phyloP scores from a whole-genome alignment of 2,888 invertebrate genomes.

The Choristoneura rosaceana region DNA sequence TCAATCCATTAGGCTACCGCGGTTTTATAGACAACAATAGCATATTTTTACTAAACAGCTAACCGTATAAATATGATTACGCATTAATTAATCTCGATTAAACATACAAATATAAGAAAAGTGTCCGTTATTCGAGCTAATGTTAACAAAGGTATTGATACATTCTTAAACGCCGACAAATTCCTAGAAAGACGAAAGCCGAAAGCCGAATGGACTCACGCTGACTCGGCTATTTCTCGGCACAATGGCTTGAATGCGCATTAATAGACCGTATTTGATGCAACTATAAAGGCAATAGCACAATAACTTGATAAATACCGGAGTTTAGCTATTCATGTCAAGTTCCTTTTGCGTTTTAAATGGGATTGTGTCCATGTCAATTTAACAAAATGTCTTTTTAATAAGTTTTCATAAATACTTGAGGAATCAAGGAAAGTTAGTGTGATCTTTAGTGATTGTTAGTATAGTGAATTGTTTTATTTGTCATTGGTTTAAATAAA shows the following conservation, averaged over 20 bases:
- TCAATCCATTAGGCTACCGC: no score
- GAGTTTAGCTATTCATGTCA: constrained; percentile 48
- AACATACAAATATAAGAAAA: constrained; percentile 37
- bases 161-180: constrained; percentile 52
- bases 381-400: constrained; percentile 22
- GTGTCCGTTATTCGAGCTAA: constrained; percentile 34
- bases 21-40: neutral
- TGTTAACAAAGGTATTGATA: constrained; percentile 39
- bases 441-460: neutral
- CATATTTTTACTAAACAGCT: neutral
- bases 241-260: constrained; percentile 65
- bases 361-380: constrained; percentile 45
- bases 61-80: constrained; percentile 10
- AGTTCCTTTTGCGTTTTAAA: constrained; percentile 49
- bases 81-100: constrained; percentile 32
- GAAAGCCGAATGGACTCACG: constrained; percentile 61
- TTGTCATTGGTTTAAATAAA: neutral
- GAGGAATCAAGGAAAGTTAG: neutral
- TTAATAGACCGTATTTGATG: constrained; percentile 73
- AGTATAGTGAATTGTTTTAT: no score
- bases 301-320: constrained; percentile 75
- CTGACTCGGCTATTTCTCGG: constrained; percentile 64
- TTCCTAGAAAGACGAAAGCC: constrained; percentile 63
- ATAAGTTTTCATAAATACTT: constrained; percentile 1
- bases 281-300: constrained; percentile 65